These are phyloP conservation scores for Callimorpha dominula DNA, from an alignment of 2,888 invertebrate species.

Conservation along the genomic window DNA sequence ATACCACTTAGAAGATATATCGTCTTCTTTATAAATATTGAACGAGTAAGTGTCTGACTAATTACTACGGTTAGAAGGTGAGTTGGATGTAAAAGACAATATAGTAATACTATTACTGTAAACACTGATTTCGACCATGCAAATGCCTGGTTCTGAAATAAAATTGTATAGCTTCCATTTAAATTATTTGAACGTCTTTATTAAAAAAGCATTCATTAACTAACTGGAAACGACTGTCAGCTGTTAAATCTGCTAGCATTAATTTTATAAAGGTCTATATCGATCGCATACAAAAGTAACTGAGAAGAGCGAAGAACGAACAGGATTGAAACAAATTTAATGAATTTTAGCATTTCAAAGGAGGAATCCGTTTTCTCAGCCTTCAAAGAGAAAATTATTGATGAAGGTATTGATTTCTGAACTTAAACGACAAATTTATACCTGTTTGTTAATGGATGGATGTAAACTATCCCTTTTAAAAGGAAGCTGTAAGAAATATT, in stretches of 20 bases:
- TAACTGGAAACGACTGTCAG: conserved; percentile 39
- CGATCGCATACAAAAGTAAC: conserved; percentile 25
- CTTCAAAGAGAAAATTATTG: conserved; percentile 47
- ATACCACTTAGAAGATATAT: too few species aligned
- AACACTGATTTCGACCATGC: neutral
- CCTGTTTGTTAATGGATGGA: conserved; percentile 38
- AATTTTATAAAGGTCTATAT: conserved; percentile 32
- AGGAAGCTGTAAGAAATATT: conserved; percentile 22
- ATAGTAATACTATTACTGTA: too few species aligned
- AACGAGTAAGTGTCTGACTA: neutral
- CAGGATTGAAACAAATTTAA: conserved; percentile 34
- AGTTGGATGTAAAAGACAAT: neutral
- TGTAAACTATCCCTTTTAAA: conserved; percentile 38
- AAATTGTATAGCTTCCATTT: conserved; percentile 29
- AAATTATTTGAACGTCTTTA: conserved; percentile 35
- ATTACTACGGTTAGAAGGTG: neutral
- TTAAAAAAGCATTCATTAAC: conserved; percentile 42
- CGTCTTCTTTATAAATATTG: neutral
- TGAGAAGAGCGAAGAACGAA: conserved; percentile 20
- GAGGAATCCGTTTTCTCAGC: conserved; percentile 26
- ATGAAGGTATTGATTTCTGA: conserved; percentile 50
- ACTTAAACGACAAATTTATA: conserved; percentile 43
- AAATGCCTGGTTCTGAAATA: conserved; percentile 46
- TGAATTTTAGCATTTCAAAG: conserved; percentile 46
- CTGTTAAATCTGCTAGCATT: conserved; percentile 6